Base-by-base conservation (phyloP, 1,140 invertebrate genomes). In the Leptoteleia sp. region DNA sequence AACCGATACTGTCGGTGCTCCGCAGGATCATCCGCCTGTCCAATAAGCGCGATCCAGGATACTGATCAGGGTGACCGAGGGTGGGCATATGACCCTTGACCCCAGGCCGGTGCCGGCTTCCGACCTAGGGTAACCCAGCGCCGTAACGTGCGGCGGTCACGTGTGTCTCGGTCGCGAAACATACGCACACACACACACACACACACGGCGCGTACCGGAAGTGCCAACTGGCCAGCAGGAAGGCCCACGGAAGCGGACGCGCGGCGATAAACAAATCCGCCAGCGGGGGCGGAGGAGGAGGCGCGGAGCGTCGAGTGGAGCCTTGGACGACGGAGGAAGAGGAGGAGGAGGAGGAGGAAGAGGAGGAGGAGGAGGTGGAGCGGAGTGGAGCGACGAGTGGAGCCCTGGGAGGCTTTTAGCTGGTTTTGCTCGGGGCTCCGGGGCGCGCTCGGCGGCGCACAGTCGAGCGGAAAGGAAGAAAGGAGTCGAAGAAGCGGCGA, bases 401-500 rank as follows among this genome's bases (percentile, higher is more conserved):
- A n/a, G 6, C 22, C 3, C 22, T 6, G 22, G 22, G 22, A 25
- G n/a, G 19, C 19, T 5, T 5, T 2, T 22, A 22, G 19, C 19
- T 22, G 19, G 19, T 22, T 22, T 22, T 2, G 19, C 27, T 29
- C 27, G 27, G 27, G 61, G 67, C 67, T 48, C 64, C 52, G 72
- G 82, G 80, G 67, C 80, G 22, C 22, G 3, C 22, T 3, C 22
- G 22, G 3, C 45, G 81, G 76, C 80, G 67, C 50, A 35, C 42
- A 38, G 57, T 47, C 43, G 27, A 55, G 54, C 35, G 50, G 62
- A 78, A 76, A 70, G 54, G 52, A 70, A 77, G 70, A 65, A 65
- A 76, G 71, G 70, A 78, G 71, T 35, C 64, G 68, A 62, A 61
- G 67, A 72, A 79, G 62, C 65, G 72, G 67, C 59, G 70, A 62